A percentile compares a stretch with the other conserved stretches of the same genome.
phyloP scores from a whole-genome alignment of 64 coral and sea anemone genomes.

The Trachythela sp. region DNA sequence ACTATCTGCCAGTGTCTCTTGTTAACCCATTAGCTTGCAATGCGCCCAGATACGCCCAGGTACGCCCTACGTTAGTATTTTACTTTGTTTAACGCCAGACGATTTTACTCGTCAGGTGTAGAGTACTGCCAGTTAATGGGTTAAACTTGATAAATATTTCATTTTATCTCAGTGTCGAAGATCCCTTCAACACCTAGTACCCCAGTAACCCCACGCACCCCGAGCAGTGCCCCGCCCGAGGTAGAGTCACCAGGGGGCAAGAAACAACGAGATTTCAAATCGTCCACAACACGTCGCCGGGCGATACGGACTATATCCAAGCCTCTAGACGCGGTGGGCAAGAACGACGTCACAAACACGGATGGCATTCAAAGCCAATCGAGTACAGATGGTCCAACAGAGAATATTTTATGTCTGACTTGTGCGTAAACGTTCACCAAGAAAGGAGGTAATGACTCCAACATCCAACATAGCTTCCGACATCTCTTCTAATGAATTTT shows the following conservation, averaged over 20 bases:
- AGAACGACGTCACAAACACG: background rate
- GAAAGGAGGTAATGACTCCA: conserved; percentile 80
- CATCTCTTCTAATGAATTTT: no score
- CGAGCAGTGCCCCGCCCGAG: background rate
- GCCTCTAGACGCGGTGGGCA: background rate
- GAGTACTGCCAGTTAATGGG: no score
- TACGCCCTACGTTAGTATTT: no score
- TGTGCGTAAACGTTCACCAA: conserved; percentile 96
- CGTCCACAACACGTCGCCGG: background rate
- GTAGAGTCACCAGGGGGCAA: background rate
- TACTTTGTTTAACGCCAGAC: no score
- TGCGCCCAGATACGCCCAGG: no score
- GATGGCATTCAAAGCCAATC: background rate
- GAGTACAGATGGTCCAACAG: conserved; percentile 39
- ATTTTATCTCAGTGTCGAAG: background rate
- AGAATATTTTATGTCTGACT: conserved; percentile 65
- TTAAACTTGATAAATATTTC: no score
- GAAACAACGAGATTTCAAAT: background rate
- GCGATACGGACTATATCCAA: background rate
- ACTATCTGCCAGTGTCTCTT: no score
- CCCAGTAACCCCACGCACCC: background rate
- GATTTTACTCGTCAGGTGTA: no score
- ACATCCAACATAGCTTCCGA: no score
- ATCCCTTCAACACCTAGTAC: background rate
- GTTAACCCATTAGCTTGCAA: no score